Conservation (phyloP, 2,113 vertebrate genomes). For the Vidua macroura region DNA sequence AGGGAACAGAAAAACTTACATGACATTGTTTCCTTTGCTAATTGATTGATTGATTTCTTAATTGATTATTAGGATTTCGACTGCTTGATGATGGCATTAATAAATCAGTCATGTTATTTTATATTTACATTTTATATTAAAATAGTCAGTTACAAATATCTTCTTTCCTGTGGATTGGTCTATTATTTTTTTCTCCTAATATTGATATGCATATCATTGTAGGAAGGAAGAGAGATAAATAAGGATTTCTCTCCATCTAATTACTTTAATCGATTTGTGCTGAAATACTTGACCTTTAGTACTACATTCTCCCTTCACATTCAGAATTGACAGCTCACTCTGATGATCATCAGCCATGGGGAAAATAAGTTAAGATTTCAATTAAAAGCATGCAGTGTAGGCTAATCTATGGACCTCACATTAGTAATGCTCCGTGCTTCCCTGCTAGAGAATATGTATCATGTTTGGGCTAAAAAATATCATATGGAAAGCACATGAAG, state of each 20-base stretch:
- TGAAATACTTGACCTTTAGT: slow-evolving; percentile 43
- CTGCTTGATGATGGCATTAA: neutral
- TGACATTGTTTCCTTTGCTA: neutral
- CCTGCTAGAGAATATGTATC: neutral
- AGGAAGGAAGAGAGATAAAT: neutral
- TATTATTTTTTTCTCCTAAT: neutral
- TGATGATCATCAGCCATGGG: neutral
- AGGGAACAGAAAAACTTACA: neutral
- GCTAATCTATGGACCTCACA: neutral
- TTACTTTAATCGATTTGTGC: slow-evolving; percentile 30
- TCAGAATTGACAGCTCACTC: slow-evolving; percentile 21
- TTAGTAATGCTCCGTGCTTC: neutral
- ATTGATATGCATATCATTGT: neutral
- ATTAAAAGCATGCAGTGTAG: neutral
- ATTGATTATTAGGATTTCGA: neutral
- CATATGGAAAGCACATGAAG: neutral
- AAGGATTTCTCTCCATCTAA: slow-evolving; percentile 13
- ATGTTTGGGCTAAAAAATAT: neutral
- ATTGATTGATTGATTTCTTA: neutral
- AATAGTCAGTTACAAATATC: neutral
- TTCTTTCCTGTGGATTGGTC: neutral
- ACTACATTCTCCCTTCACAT: neutral
- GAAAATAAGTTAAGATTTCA: slow-evolving; percentile 49
- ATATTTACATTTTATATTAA: neutral
- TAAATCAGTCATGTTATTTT: neutral